Conservation (phyloP, 2,113 vertebrate species). For the Clarias gariepinus region DNA sequence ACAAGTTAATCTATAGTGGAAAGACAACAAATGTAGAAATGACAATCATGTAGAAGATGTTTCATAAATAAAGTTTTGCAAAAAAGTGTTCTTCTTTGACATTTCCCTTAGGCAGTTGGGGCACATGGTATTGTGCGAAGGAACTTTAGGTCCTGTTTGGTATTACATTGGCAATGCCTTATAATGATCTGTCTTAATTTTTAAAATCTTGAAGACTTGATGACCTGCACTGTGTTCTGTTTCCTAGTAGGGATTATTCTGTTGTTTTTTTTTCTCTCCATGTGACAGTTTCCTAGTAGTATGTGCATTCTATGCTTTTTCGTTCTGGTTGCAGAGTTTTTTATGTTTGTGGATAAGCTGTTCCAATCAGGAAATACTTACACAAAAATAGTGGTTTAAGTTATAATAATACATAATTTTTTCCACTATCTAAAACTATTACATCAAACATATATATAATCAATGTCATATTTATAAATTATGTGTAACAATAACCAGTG, state of each 20-base stretch:
- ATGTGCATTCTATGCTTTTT: neutral
- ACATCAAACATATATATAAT: neutral
- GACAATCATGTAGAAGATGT: no score
- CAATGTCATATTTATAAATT: neutral
- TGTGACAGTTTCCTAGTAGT: constrained; percentile 31
- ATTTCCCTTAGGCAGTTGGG: no score
- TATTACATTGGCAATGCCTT: neutral
- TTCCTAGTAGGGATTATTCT: constrained; percentile 22
- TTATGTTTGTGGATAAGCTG: constrained; percentile 37
- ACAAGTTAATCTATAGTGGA: no score
- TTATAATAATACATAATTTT: neutral
- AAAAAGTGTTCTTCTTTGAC: no score
- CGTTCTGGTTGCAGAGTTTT: constrained; percentile 22
- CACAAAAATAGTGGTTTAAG: constrained; percentile 31
- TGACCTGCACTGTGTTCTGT: neutral
- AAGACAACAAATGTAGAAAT: no score
- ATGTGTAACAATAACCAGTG: neutral
- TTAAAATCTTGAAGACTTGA: neutral
- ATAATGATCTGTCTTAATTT: neutral
- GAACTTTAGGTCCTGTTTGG: neutral
- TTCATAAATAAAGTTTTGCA: no score
- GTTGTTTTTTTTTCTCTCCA: neutral
- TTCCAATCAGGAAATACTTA: constrained; percentile 21
- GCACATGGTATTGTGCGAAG: neutral
- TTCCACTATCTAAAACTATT: constrained; percentile 5